Percentiles rank a stretch among this genome's conserved stretches.
Evolutionary conservation across 2,797 vertebrate genomes (phyloP).

Genomic region (Acrossocheilus fasciatus): DNA sequence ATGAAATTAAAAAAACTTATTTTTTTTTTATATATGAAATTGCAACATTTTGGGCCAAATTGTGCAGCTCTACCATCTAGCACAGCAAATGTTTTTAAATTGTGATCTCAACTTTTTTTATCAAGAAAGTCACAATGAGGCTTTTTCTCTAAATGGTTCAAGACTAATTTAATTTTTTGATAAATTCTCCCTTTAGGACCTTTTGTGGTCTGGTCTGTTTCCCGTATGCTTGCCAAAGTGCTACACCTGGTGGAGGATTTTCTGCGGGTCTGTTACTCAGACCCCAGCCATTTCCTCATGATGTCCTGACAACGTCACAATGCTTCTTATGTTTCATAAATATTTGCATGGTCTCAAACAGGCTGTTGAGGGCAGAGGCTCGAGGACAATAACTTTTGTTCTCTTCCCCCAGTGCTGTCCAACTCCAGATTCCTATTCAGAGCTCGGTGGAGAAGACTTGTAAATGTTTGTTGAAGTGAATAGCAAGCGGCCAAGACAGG

Average conservation of each 20-base stretch:
- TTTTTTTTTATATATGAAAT: not conserved
- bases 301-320: not conserved
- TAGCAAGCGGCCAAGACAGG: slow-evolving; percentile 1
- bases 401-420: not conserved
- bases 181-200: not conserved
- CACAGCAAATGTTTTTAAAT: not conserved
- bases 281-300: slow-evolving; percentile 16
- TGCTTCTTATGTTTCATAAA: slow-evolving; percentile 34
- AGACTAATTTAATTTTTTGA: not conserved
- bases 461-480: slow-evolving; percentile 27
- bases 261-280: slow-evolving; percentile 10
- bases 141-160: not conserved
- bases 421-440: not conserved
- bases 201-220: not conserved
- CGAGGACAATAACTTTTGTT: slow-evolving; percentile 17
- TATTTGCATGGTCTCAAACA: slow-evolving; percentile 36
- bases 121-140: not conserved
- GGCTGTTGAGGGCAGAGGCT: not conserved
- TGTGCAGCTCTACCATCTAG: not conserved
- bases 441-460: slow-evolving; percentile 5
- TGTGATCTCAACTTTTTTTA: not conserved
- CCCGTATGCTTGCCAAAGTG: not conserved
- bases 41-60: not conserved
- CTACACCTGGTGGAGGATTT: not conserved
- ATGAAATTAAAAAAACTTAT: not conserved